A percentile compares a stretch with the other conserved stretches of the same genome.
These are phyloP conservation scores for Momotus momota DNA, from an alignment of 2,797 vertebrate species.

Conservation along the genomic window DNA sequence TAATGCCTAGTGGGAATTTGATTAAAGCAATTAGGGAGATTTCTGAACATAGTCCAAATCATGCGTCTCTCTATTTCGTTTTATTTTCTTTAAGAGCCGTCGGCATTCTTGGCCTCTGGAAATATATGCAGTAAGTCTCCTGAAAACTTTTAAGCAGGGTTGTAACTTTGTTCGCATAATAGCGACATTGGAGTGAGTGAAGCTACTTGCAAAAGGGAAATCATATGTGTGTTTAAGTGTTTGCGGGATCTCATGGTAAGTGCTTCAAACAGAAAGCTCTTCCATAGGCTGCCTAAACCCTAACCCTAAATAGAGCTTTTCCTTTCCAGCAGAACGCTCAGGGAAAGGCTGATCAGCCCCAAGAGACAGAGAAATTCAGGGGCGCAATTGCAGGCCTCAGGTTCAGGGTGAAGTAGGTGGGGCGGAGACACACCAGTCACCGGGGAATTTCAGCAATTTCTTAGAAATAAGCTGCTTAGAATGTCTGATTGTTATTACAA, in stretches of 20 bases:
- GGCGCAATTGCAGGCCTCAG: neutral
- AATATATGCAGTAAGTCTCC: slow-evolving; percentile 7
- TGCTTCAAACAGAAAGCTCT: neutral
- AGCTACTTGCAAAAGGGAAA: slow-evolving; percentile 43
- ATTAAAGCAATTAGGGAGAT: slow-evolving; percentile 69
- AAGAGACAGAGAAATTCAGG: neutral
- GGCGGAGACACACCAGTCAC: neutral
- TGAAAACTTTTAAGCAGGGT: slow-evolving; percentile 19
- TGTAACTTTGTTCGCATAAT: slow-evolving; percentile 33
- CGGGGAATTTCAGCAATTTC: neutral
- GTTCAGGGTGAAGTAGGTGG: neutral
- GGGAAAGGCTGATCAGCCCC: neutral
- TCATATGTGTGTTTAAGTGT: neutral
- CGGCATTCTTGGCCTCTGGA: slow-evolving; percentile 59
- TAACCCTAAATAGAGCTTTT: neutral
- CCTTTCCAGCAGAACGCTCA: neutral
- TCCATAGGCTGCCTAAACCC: neutral
- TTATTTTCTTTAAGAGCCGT: slow-evolving; percentile 29
- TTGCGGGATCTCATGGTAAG: neutral
- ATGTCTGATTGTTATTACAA: neutral
- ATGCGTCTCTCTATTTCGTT: slow-evolving; percentile 33
- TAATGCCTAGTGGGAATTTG: slow-evolving; percentile 63
- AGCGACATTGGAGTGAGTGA: slow-evolving; percentile 11
- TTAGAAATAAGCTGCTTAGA: neutral
- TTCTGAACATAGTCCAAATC: slow-evolving; percentile 55